These are phyloP conservation scores for Gymnarchus niloticus DNA, from an alignment of 2,113 vertebrate genomes.

Conservation along the genomic window DNA sequence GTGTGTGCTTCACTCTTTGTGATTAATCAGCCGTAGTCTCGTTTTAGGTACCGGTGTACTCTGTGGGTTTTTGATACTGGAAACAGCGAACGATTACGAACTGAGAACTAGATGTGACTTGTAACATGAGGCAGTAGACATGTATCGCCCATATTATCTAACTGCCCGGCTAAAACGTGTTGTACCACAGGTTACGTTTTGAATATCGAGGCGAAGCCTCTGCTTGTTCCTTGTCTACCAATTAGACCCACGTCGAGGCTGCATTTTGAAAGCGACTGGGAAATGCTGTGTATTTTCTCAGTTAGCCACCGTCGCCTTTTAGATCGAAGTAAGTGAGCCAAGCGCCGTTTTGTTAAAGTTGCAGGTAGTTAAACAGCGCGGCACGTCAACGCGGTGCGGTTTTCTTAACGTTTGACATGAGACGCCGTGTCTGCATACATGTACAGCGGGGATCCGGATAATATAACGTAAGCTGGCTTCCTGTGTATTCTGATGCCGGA, in stretches of 20 bases:
- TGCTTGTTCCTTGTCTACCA: neutral
- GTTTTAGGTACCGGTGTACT: slow-evolving; percentile 17
- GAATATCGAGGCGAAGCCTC: neutral
- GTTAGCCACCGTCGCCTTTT: slow-evolving; percentile 18
- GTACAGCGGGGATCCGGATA: neutral
- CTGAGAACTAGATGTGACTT: slow-evolving; percentile 12
- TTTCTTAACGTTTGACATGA: neutral
- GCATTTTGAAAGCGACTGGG: neutral
- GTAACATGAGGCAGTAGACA: slow-evolving; percentile 12
- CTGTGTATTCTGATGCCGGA: neutral
- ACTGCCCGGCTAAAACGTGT: neutral
- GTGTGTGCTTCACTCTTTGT: neutral
- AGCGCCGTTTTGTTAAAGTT: slow-evolving; percentile 13
- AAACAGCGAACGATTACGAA: neutral
- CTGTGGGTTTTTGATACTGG: slow-evolving; percentile 25
- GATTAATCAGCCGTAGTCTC: neutral
- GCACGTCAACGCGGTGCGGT: neutral
- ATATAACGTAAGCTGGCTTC: slow-evolving; percentile 7
- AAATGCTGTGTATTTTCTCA: neutral
- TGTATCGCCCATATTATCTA: neutral
- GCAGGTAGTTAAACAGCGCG: neutral
- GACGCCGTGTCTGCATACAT: neutral
- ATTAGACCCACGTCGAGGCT: neutral
- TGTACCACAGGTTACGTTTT: neutral
- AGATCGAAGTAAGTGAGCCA: slow-evolving; percentile 1